Conservation (phyloP, 2,113 vertebrate species). For the Syngnathoides biaculeatus region DNA sequence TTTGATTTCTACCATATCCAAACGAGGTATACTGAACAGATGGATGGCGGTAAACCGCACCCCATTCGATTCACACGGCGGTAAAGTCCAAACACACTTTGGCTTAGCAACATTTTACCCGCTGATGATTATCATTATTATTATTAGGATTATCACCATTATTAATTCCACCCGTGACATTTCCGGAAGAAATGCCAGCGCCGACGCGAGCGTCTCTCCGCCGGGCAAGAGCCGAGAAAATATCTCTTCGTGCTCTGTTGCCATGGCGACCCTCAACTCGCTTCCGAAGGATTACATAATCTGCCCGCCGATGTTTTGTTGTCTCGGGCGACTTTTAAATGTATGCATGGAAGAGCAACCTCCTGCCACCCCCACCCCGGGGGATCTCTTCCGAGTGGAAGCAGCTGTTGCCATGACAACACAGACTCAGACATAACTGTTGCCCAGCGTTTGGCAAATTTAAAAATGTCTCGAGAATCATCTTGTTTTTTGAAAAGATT, state of each 20-base stretch:
- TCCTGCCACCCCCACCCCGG: not conserved
- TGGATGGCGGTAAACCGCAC: too few species aligned
- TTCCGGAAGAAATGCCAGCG: constrained; percentile 49
- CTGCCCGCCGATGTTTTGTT: constrained; percentile 18
- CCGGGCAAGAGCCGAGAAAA: constrained; percentile 44
- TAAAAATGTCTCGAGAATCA: constrained; percentile 24
- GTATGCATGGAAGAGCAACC: constrained; percentile 25
- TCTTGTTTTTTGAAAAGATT: constrained; percentile 19
- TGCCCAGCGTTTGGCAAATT: constrained; percentile 59
- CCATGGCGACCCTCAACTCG: constrained; percentile 52
- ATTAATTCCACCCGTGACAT: constrained; percentile 53
- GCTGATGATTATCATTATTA: not conserved
- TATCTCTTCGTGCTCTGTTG: constrained; percentile 46
- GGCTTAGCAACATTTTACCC: not conserved
- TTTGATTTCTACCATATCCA: too few species aligned
- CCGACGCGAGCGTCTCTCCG: constrained; percentile 27
- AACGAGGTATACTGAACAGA: too few species aligned
- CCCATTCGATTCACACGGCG: too few species aligned
- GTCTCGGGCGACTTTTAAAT: constrained; percentile 50
- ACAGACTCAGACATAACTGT: constrained; percentile 68
- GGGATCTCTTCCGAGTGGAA: constrained; percentile 56
- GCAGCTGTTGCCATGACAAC: constrained; percentile 77
- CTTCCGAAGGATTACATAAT: constrained; percentile 1
- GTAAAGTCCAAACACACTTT: not conserved
- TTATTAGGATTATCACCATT: not conserved